Evolutionary conservation across 2,888 invertebrate species (phyloP), one percentile per base, ranked within the genome.

Genomic region (Athalia rosae): DNA sequence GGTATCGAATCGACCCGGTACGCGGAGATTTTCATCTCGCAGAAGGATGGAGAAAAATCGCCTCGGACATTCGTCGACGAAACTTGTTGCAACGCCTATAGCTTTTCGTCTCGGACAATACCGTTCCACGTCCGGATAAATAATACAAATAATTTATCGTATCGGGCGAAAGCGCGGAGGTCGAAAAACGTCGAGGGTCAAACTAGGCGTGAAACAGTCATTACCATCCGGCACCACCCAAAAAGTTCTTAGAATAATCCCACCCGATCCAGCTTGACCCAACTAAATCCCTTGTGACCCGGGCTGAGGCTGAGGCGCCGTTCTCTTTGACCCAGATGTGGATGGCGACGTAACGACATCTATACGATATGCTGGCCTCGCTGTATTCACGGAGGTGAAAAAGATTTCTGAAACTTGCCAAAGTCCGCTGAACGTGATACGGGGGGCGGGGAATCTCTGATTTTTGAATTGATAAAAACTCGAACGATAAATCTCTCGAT

Each of bases 201-300:
- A 5, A 61, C 28, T 67, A 50, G 11, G 5, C 50, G 28, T 6
- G 41, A 67, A 67, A 67, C 50, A 28, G 47, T 67, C 28, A 41
- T 67, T n/a, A 67, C 50, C 50, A 50, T 41, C 47, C 47, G 47
- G 8, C 48, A 67, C 48, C n/a, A 15, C 50, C 28, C 43, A 4
- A 15, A 43, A 67, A 67, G 66, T 67, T 67, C 50, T 50, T 53
- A 15, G 15, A 15, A 15, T 28, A 67, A 64, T 48, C 64, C 64
- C 8, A 47, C 64, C 5, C 8, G 28, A 53, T 67, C 66, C 66
- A 67, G 50, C 48, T 28, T 13, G 48, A 64, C 50, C 50, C 66
- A 28, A 28, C 28, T 47, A 64, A 47, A 64, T 64, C 64, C 48
- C 7, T n/a, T 13, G 13, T n/a, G 64, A 64, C 47, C 64, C 15